Percentiles rank a stretch among this genome's conserved stretches.
Evolutionary conservation across 1,140 invertebrate species (phyloP).

Genomic region (Papilio helenus): DNA sequence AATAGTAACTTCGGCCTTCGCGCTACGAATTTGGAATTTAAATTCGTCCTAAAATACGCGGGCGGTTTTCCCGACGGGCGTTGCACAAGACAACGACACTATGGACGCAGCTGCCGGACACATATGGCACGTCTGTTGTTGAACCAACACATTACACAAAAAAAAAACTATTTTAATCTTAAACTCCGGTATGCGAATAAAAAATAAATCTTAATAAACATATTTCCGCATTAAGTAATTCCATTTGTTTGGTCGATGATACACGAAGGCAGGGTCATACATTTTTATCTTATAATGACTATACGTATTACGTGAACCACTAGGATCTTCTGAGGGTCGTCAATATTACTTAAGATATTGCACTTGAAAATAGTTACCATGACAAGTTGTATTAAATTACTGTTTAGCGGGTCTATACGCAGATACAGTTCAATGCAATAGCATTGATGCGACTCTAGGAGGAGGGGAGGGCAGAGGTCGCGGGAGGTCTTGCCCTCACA

Average conservation of each 20-base stretch:
- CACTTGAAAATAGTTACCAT: neutral
- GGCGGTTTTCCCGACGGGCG: constrained; percentile 5
- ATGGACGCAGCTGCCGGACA: constrained; percentile 14
- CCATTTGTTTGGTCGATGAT: neutral
- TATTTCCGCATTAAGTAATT: constrained; percentile 1
- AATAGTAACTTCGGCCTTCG: neutral
- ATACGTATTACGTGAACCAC: too few species aligned
- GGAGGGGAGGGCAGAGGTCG: neutral
- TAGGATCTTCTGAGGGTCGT: neutral
- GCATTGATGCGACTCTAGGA: neutral
- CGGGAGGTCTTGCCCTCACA: constrained; percentile 13
- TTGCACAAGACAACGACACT: constrained; percentile 25
- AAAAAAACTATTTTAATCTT: neutral
- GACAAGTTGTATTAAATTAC: neutral
- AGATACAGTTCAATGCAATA: constrained; percentile 5
- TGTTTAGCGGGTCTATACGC: neutral
- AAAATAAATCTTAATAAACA: neutral
- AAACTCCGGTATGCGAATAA: neutral
- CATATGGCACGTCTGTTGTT: neutral
- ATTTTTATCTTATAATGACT: too few species aligned
- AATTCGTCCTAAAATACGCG: constrained; percentile 21
- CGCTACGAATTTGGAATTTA: constrained; percentile 16
- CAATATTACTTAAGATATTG: neutral
- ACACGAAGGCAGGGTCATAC: neutral
- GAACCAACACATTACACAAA: neutral